These are phyloP conservation scores for Eidolon dupreanum DNA, from an alignment of 2,797 vertebrate species.

Conservation along the genomic window DNA sequence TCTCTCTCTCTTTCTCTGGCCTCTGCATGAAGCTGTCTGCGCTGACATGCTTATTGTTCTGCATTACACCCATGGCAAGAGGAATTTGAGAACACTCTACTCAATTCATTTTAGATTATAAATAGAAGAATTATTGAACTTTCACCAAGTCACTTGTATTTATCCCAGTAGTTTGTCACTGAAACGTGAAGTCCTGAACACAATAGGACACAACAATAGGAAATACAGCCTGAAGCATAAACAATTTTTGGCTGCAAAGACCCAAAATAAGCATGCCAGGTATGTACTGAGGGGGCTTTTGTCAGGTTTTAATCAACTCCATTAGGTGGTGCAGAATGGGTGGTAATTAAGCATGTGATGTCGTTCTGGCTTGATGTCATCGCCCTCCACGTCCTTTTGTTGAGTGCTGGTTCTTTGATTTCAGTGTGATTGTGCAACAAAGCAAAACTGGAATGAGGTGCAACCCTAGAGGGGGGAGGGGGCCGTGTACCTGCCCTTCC, in stretches of 20 bases:
- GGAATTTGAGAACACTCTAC: not conserved
- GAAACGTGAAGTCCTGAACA: slow-evolving; percentile 17
- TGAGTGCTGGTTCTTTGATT: not conserved
- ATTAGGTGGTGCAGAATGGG: not conserved
- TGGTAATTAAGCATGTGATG: slow-evolving; percentile 37
- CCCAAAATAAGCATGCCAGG: not conserved
- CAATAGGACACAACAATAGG: not conserved
- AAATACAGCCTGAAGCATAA: not conserved
- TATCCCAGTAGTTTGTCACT: slow-evolving; percentile 31
- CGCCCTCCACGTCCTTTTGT: not conserved
- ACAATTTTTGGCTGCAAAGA: slow-evolving; percentile 46
- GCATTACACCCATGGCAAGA: not conserved
- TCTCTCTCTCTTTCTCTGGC: too few relatives aligned
- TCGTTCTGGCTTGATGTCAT: not conserved
- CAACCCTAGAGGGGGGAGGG: too few relatives aligned
- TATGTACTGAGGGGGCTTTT: not conserved
- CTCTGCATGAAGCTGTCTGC: not conserved
- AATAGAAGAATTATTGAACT: not conserved
- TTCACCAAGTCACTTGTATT: not conserved
- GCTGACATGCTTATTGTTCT: not conserved
- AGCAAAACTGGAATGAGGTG: not conserved
- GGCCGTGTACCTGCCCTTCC: not conserved
- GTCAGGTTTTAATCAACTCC: slow-evolving; percentile 58
- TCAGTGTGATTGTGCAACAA: not conserved
- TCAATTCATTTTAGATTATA: slow-evolving; percentile 7